Evolutionary conservation across 2,888 invertebrate species (phyloP), one percentile per base, ranked within the genome.

Genomic region (Sepioteuthis lessoniana): DNA sequence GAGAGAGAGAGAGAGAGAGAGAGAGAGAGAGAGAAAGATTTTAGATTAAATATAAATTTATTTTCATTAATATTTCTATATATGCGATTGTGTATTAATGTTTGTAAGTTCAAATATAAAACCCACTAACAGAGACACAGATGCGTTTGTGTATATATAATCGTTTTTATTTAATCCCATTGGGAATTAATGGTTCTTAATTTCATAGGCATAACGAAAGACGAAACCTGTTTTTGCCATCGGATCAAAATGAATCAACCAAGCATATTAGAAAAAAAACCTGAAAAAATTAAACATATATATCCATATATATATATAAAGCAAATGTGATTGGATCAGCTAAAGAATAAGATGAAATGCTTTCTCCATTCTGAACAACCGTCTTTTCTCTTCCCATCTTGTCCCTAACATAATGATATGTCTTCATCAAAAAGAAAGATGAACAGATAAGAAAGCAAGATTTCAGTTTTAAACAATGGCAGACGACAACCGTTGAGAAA

Each of bases 361-460:
- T n/a, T 76, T n/a, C n/a, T 7, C 76, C 76, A 76, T 31, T 76
- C n/a, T 10, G 10, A n/a, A n/a, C n/a, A n/a, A 76, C 55, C 25
- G n/a, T 25, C 25, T 76, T 10, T n/a, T 25, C 35, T 16, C n/a
- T 3, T n/a, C 16, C 16, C n/a, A 10, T 0, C 1, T 8, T 4
- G 16, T n/a, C n/a, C 16, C 4, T n/a, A n/a, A n/a, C 16, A 76
- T n/a, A 76, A n/a, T n/a, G n/a, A 76, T 16, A 76, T 76, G 76
- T 76, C n/a, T 76, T 35, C 76, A 76, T n/a, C 76, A 76, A 76
- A 76, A 35, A n/a, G n/a, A 76, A 76, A 76, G 76, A 76, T 76
- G 76, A 35, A 35, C 16, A 16, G 76, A 76, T 76, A 76, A 76
- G 16, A 76, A 16, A 4, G n/a, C 76, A n/a, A n/a, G 25, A 31